Conservation (phyloP, 92 coral and sea anemone species). For the Bergia puertoricense region DNA sequence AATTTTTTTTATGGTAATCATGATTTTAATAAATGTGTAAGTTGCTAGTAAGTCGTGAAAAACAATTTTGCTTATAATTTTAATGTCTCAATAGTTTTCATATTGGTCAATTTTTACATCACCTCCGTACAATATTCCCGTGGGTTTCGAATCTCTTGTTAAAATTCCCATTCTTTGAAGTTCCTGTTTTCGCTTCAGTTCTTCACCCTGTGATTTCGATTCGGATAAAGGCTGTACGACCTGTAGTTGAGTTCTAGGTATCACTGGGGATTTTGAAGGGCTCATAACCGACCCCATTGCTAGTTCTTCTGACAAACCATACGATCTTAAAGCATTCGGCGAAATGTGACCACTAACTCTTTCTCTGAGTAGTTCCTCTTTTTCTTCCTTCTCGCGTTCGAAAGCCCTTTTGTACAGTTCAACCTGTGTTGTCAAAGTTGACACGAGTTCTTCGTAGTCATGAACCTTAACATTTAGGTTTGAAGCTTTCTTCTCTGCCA, state of each 20-base stretch:
- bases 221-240: constrained; percentile 79
- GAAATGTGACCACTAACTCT: not conserved
- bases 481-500: constrained; percentile 74
- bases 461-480: constrained; percentile 62
- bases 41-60: constrained; percentile 11
- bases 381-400: constrained; percentile 76
- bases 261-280: constrained; percentile 1
- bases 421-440: constrained; percentile 75
- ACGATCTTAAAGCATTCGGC: not conserved
- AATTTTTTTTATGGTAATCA: not conserved
- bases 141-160: constrained; percentile 75
- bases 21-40: constrained; percentile 13
- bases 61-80: not conserved
- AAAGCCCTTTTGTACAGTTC: constrained; percentile 90
- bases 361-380: constrained; percentile 63
- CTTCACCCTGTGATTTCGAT: constrained; percentile 53
- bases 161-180: constrained; percentile 83
- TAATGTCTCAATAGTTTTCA: constrained; percentile 9
- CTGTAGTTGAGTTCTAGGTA: constrained; percentile 79
- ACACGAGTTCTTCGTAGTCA: constrained; percentile 82
- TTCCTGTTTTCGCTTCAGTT: constrained; percentile 74
- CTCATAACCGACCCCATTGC: not conserved
- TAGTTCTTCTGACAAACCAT: constrained; percentile 35
- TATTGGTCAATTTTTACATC: constrained; percentile 54
- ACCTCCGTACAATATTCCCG: constrained; percentile 56